Evolutionary conservation across 2,797 vertebrate species (phyloP).

Genomic region (Pelodytes ibericus): DNA sequence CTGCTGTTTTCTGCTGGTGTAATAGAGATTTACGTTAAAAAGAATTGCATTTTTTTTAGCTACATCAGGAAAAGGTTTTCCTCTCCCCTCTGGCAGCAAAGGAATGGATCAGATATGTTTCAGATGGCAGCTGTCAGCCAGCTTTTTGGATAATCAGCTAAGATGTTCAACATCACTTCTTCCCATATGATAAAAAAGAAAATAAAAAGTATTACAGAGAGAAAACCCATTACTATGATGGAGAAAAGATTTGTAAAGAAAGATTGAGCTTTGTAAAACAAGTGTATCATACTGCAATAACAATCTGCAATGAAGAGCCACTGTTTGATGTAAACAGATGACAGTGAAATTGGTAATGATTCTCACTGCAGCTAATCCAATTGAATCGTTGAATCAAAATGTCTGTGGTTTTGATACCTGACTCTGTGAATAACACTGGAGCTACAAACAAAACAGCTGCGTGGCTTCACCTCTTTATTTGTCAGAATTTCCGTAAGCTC

Average conservation of each 20-base stretch:
- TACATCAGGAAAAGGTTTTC: not conserved
- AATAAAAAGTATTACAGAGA: not conserved
- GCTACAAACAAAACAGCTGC: not conserved
- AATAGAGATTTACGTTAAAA: not conserved
- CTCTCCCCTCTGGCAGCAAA: not conserved
- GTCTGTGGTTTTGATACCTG: slow-evolving; percentile 1
- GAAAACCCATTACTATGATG: slow-evolving; percentile 26
- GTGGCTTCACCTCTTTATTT: not conserved
- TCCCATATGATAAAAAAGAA: slow-evolving; percentile 20
- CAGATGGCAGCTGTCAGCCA: slow-evolving; percentile 1
- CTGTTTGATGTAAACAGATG: slow-evolving; percentile 39
- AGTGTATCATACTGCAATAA: slow-evolving; percentile 36
- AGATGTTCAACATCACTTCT: slow-evolving; percentile 25
- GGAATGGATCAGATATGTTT: slow-evolving; percentile 5
- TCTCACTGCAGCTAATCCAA: slow-evolving; percentile 23
- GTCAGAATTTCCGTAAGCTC: not conserved
- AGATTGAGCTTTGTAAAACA: slow-evolving; percentile 33
- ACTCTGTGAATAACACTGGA: slow-evolving; percentile 5
- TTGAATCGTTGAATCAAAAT: slow-evolving; percentile 23
- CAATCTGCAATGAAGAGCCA: slow-evolving; percentile 17
- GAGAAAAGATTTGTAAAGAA: slow-evolving; percentile 18
- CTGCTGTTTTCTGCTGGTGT: not conserved
- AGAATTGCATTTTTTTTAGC: not conserved
- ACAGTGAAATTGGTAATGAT: slow-evolving; percentile 47
- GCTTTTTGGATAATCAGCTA: slow-evolving; percentile 13